Evolutionary conservation across 2,113 vertebrate species (phyloP), one percentile per base, ranked within the genome.

Genomic region (Zosterops borbonicus): DNA sequence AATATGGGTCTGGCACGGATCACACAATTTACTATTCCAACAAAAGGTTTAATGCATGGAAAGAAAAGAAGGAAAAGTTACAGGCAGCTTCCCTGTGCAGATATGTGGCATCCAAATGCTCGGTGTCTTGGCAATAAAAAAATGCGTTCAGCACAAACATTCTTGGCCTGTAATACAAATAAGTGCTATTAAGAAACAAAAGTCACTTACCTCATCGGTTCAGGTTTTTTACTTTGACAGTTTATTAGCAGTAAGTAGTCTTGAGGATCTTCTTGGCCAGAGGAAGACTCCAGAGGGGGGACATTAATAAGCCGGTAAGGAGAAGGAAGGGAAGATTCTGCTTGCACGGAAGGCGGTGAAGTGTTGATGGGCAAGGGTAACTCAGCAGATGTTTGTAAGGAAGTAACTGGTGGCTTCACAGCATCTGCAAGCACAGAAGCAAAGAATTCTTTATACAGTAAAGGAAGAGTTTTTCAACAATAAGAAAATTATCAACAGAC

Each of bases 151-250:
- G 58, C 47, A 55, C 33, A 69, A 60, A 44, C 3, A 8, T 39
- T 75, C 41, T 60, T 56, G 37, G 37, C 9, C 56, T 92, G 33
- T 29, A 83, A 87, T 3, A 55, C 11, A 76, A 87, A 2, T 9
- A 39, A 79, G 3, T 3, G 19, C 15, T 59, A 59, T 13, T 25
- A 75, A 25, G 16, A 42, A 70, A 53, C 59, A 31, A 19, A 50
- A 1, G 9, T 9, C 55, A 60, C 93, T 98, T 96, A 99, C 99
- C 99, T 99, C 97, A 97, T 96, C 53, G 98, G 98, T 95, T 99
- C 99, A n/a, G 99, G 99, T 96, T 99, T 99, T 98, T 99, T 99
- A 98, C 99, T 99, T 97, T 99, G 99, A 98, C 99, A 99, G 98
- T 99, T 99, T 96, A 98, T 98, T 92, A 99, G 98, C 98, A 99